Conservation (phyloP, 2,113 vertebrate species). For the Gnathonemus echidnorhynchus region DNA sequence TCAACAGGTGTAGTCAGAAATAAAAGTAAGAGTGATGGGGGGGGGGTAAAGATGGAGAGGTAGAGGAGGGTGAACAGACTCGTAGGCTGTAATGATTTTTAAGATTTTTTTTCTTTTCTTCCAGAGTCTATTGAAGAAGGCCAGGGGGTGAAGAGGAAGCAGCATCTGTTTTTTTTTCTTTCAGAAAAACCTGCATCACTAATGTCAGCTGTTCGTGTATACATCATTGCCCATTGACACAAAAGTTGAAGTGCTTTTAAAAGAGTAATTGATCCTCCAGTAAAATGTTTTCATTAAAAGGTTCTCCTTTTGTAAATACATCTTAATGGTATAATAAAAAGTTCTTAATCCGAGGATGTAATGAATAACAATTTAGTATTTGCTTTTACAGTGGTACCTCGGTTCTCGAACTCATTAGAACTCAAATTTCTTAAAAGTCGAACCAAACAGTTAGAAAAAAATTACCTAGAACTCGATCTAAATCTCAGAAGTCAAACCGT, state of each 20-base stretch:
- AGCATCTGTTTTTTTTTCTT: neutral
- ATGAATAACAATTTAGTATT: neutral
- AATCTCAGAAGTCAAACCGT: no score
- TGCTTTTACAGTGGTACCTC: neutral
- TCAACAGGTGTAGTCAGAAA: constrained; percentile 15
- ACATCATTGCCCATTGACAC: neutral
- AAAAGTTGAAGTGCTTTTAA: neutral
- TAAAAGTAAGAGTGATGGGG: constrained; percentile 1
- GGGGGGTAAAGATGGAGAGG: neutral
- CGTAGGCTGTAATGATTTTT: neutral
- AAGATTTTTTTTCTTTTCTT: neutral
- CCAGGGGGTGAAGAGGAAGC: constrained; percentile 32
- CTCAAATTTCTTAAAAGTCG: no score
- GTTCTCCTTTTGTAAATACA: neutral
- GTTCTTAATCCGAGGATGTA: neutral
- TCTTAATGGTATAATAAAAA: neutral
- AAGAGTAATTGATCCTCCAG: neutral
- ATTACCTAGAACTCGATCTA: no score
- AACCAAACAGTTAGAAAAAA: no score
- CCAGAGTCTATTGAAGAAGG: constrained; percentile 40
- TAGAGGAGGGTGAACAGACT: neutral
- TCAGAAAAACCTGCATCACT: neutral
- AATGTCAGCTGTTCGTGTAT: neutral
- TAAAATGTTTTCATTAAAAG: neutral
- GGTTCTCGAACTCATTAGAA: no score